Evolutionary conservation across 2,797 vertebrate species (phyloP), one percentile per base, ranked within the genome.

Genomic region (Anguilla obscura): DNA sequence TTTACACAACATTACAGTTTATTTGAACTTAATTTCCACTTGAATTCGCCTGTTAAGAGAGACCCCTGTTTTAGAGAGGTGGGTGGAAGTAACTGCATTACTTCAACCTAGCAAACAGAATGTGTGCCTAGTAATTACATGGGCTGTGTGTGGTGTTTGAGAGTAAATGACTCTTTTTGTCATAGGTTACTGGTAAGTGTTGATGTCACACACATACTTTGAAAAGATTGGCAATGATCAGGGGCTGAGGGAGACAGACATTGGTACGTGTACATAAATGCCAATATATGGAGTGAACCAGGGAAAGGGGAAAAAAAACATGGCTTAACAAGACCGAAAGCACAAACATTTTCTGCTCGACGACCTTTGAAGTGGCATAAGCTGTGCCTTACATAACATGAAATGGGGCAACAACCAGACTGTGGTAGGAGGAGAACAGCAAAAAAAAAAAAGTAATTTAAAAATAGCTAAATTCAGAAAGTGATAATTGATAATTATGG

Each of bases 61-160:
- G 82, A 63, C 85, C 85, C 40, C 40, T 90, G 83, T 87, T 30
- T 71, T 71, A 89, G 86, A 89, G 87, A 79, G 92, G 93, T 94
- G 93, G 94, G 94, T 94, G 93, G 94, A 95, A 94, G 93, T 90
- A 93, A 92, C 93, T 93, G 90, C 92, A 95, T 95, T 91, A 92
- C 92, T 91, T 86, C 92, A 91, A 89, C 92, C 91, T 91, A 69
- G 88, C 90, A 63, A 88, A 93, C 92, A 92, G 89, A 90, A 92
- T 93, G 87, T 92, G 87, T 90, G 91, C 92, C 93, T 93, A 94
- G 92, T 96, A 96, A 96, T 96, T 96, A 96, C 89, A 94, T 86
- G 87, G 93, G 91, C 93, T 91, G 90, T 91, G 91, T 91, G 88
- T 90, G 91, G 91, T 66, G 66, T 91, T 86, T 63, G 89, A 87